phyloP scores from a whole-genome alignment of 2,888 invertebrate species.

The Melitaea athalia region DNA sequence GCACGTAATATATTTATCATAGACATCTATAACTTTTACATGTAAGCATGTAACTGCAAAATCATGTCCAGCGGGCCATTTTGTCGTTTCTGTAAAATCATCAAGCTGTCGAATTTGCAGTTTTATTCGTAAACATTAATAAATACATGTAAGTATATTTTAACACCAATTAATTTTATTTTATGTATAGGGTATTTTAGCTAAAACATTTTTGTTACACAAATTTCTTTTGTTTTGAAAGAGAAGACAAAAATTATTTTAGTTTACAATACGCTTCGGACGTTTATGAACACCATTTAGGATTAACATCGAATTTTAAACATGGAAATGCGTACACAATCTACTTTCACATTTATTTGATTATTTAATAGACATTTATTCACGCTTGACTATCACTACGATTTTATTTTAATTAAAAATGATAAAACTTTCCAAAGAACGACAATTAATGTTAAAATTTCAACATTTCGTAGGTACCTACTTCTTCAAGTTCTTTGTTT shows the following conservation, averaged over 20 bases:
- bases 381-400: neutral
- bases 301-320: neutral
- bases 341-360: conserved; percentile 3
- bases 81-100: conserved; percentile 1
- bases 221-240: neutral
- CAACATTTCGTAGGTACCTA: neutral
- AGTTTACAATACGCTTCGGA: conserved; percentile 1
- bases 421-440: neutral
- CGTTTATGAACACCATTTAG: neutral
- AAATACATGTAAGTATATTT: neutral
- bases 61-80: conserved; percentile 4
- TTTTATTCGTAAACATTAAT: neutral
- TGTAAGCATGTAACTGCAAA: neutral
- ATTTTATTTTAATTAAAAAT: neutral
- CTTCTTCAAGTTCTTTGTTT: neutral
- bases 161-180: neutral
- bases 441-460: conserved; percentile 3
- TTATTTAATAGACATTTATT: conserved; percentile 1
- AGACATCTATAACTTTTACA: neutral
- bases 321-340: neutral
- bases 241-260: neutral
- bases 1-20: conserved; percentile 2
- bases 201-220: neutral
- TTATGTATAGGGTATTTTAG: neutral
- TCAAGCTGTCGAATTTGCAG: conserved; percentile 6